A percentile compares a stretch with the other conserved stretches of the same genome.
phyloP scores from a whole-genome alignment of 2,797 vertebrate genomes.

The Epinephelus awoara region DNA sequence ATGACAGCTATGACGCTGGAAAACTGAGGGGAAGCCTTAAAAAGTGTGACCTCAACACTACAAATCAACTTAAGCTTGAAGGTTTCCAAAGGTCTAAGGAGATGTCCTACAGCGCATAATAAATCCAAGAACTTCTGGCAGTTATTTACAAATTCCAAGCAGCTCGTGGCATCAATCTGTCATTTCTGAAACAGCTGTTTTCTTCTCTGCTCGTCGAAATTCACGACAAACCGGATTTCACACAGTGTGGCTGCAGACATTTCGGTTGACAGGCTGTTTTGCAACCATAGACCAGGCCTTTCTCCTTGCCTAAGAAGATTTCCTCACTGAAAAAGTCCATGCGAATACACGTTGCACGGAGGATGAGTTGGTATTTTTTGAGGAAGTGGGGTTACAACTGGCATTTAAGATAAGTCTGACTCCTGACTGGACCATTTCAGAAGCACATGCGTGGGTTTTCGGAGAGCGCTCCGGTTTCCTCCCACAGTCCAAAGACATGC shows the following conservation, averaged over 20 bases:
- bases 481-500: not conserved
- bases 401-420: conserved; percentile 34
- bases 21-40: not conserved
- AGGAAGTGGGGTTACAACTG: conserved; percentile 48
- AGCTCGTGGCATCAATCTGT: conserved; percentile 26
- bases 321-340: conserved; percentile 20
- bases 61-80: not conserved
- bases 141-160: conserved; percentile 25
- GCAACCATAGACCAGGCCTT: not conserved
- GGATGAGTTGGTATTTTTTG: not conserved
- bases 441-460: not conserved
- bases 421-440: conserved; percentile 8
- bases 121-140: conserved; percentile 19
- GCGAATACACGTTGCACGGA: not conserved
- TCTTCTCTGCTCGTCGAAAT: conserved; percentile 13
- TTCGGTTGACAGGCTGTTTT: conserved; percentile 27
- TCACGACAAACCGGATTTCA: conserved; percentile 37
- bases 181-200: conserved; percentile 46
- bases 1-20: not conserved
- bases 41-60: not conserved
- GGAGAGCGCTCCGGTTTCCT: not conserved
- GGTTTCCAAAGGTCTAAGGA: conserved; percentile 1
- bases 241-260: not conserved
- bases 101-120: not conserved
- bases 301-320: conserved; percentile 16